Base-by-base conservation (phyloP, 2,113 vertebrate genomes). In the Phyllostomus hastatus region DNA sequence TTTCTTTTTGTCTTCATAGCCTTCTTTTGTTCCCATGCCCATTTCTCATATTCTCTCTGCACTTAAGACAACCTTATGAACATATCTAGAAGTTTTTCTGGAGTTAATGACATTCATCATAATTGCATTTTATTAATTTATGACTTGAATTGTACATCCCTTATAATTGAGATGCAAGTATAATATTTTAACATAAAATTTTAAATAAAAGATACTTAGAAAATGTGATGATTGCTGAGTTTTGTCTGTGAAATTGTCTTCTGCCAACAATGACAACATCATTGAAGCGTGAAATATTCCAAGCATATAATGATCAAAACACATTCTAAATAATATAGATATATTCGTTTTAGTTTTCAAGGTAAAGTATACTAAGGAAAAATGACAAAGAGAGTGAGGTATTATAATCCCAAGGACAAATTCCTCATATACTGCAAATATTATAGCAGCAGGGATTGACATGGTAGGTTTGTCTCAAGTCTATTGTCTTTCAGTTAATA, bases 331-430 rank as follows among this genome's bases (percentile, higher is more conserved):
- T 52, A 33, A 92, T 17, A 57, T 41, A 4, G 0, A 48, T 50
- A 54, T 88, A 64, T 59, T 92, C 38, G 57, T 54, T 89, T 64
- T 52, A 76, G 31, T 96, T 72, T 93, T 90, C 46, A 92, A 88
- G 81, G 73, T 19, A 88, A 94, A 78, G 10, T 52, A 48, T 5
- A 70, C 22, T 61, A 91, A 95, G 28, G 5, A 66, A 82, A 7
- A 80, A 48, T 73, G 41, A 93, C 70, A 67, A 73, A 24, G 66
- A 28, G 22, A 57, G 31, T 75, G 20, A 24, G 26, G 67, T 41
- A 59, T 75, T 87, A 81, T 41, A 80, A 76, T 61, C 64, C 50
- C 46, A 81, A 85, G n/a, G 76, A 59, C 38, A 81, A 7, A 54
- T 43, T 80, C 22, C 57, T 72, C 67, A 54, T 46, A 41, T 28